Percentiles rank a stretch among this genome's conserved stretches.
Conservation (phyloP, 2,113 vertebrate genomes). For the Ameiurus melas region DNA sequence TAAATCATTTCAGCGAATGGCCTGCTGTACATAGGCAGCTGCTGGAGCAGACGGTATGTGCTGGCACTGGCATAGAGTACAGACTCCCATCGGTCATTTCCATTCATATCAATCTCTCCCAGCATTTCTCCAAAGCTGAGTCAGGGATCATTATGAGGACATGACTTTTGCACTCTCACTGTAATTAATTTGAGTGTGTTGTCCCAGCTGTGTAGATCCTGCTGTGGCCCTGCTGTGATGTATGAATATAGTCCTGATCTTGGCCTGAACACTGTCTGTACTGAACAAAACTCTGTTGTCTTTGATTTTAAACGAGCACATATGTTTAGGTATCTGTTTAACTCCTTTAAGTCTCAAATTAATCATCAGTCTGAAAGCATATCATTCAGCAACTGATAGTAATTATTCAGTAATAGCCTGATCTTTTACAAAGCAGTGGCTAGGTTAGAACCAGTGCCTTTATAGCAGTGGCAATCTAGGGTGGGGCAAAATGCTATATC, state of each 20-base stretch:
- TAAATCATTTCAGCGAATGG: conserved; percentile 26
- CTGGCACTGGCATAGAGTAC: conserved; percentile 25
- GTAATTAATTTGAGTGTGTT: background rate
- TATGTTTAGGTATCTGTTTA: background rate
- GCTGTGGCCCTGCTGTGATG: conserved; percentile 8
- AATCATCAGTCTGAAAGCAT: background rate
- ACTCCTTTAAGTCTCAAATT: background rate
- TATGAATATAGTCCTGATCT: background rate
- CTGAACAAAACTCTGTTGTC: background rate
- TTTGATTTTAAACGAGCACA: no score
- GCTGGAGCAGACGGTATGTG: conserved; percentile 32
- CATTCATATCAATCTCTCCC: conserved; percentile 13
- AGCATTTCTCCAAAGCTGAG: background rate
- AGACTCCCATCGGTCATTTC: conserved; percentile 2
- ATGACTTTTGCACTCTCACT: background rate
- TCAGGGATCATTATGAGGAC: background rate
- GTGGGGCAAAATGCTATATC: background rate
- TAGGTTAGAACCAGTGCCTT: background rate
- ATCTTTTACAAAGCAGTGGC: background rate
- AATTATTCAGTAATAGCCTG: background rate
- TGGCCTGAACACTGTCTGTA: background rate
- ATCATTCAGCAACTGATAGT: background rate
- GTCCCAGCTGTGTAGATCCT: conserved; percentile 20
- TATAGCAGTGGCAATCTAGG: background rate
- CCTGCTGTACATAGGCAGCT: conserved; percentile 29